Evolutionary conservation across 2,797 vertebrate species (phyloP).

Genomic region (Ficedula albicollis): DNA sequence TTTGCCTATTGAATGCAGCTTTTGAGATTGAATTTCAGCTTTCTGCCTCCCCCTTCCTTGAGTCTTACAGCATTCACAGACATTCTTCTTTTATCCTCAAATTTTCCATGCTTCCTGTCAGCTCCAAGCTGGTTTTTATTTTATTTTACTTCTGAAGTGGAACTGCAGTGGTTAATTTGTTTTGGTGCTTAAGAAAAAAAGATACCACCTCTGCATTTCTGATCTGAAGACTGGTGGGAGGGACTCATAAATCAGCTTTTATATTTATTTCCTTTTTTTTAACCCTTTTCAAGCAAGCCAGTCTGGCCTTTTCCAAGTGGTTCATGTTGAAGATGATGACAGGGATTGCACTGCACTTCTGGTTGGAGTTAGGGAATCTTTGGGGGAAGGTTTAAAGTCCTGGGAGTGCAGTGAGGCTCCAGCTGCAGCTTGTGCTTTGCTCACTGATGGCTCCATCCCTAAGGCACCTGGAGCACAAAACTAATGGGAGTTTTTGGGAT

Average conservation of each 20-base stretch:
- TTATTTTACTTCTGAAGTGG: slow-evolving; percentile 20
- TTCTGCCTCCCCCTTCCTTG: not conserved
- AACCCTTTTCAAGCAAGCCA: not conserved
- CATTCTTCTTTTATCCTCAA: slow-evolving; percentile 25
- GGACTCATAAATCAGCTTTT: not conserved
- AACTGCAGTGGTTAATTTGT: slow-evolving; percentile 63
- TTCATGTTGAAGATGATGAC: not conserved
- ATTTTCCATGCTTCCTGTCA: slow-evolving; percentile 34
- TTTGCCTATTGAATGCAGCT: not conserved
- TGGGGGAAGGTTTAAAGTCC: not conserved
- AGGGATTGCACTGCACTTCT: not conserved
- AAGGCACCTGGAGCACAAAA: not conserved
- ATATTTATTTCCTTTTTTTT: not conserved
- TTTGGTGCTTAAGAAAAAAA: slow-evolving; percentile 57
- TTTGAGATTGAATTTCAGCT: slow-evolving; percentile 17
- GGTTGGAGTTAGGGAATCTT: not conserved
- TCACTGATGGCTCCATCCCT: not conserved
- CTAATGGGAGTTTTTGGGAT: not conserved
- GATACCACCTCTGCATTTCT: slow-evolving; percentile 54
- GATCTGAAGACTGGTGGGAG: slow-evolving; percentile 42
- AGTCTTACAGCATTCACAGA: not conserved
- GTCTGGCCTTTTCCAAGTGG: not conserved
- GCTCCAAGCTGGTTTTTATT: slow-evolving; percentile 34
- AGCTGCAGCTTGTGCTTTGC: not conserved
- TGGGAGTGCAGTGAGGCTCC: rapidly evolving